Percentiles rank a stretch among this genome's conserved stretches.
phyloP scores from a whole-genome alignment of 2,113 vertebrate species.

The Anguilla rostrata region DNA sequence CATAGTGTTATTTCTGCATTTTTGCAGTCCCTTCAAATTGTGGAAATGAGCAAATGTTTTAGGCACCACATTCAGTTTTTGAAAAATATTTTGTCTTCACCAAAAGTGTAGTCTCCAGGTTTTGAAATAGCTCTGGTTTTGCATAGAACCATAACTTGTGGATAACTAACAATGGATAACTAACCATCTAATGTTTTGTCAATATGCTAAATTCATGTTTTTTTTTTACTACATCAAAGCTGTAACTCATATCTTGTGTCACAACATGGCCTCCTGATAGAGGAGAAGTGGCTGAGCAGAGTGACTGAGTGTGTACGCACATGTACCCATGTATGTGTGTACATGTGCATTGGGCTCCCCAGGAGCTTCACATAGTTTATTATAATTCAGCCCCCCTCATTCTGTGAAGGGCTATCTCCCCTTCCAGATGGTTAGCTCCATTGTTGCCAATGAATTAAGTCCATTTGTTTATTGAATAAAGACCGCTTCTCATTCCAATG shows the following conservation, averaged over 20 bases:
- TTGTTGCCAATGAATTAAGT: slow-evolving; percentile 34
- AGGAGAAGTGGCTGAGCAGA: neutral
- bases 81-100: neutral
- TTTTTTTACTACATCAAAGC: neutral
- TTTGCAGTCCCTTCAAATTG: neutral
- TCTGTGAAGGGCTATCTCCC: slow-evolving; percentile 27
- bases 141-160: neutral
- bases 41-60: neutral
- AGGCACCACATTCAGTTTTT: neutral
- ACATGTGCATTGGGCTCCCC: neutral
- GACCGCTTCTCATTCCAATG: slow-evolving; percentile 28
- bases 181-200: no score
- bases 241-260: neutral
- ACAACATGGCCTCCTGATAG: neutral
- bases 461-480: slow-evolving; percentile 34
- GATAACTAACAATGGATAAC: no score
- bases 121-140: neutral
- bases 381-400: slow-evolving; percentile 12
- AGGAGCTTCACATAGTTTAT: slow-evolving; percentile 20
- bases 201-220: no score
- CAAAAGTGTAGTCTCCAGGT: neutral
- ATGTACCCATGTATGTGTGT: neutral
- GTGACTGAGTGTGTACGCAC: neutral
- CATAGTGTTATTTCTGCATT: neutral
- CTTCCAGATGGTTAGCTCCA: slow-evolving; percentile 41